Percentiles rank a stretch among this genome's conserved stretches.
phyloP scores from a whole-genome alignment of 2,113 vertebrate species.

The Carassius carassius region DNA sequence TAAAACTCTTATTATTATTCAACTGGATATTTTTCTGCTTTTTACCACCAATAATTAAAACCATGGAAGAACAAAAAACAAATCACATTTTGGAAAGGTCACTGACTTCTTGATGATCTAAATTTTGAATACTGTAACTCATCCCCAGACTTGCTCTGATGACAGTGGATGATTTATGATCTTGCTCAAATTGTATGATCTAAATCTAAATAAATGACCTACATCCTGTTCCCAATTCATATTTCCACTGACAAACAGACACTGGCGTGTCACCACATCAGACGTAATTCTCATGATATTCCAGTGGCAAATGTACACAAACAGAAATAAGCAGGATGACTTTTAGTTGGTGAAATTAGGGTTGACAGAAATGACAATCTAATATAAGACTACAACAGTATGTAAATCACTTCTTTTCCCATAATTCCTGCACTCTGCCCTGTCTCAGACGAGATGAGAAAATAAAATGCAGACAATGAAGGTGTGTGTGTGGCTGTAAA shows the following conservation, averaged over 20 bases:
- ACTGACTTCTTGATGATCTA: conserved; percentile 18
- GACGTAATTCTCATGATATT: background rate
- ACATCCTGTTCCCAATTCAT: conserved; percentile 33
- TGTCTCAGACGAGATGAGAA: conserved; percentile 69
- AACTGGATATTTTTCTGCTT: background rate
- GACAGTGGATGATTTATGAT: conserved; percentile 41
- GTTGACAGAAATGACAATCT: conserved; percentile 64
- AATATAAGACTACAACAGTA: conserved; percentile 30
- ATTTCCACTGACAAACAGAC: background rate
- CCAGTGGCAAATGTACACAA: conserved; percentile 32
- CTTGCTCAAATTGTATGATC: conserved; percentile 23
- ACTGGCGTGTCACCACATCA: background rate
- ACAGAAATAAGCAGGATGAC: conserved; percentile 44
- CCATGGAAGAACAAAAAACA: background rate
- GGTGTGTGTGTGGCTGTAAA: conserved; percentile 69
- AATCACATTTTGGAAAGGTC: conserved; percentile 40
- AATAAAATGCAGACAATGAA: conserved; percentile 68
- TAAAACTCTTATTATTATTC: conserved; percentile 17
- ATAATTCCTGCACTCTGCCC: background rate
- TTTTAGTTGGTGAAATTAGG: conserved; percentile 67
- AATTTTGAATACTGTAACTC: conserved; percentile 41
- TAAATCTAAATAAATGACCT: conserved; percentile 52
- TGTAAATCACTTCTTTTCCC: background rate
- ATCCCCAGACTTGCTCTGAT: conserved; percentile 6
- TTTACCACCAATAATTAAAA: conserved; percentile 26